Base-by-base conservation (phyloP, 1,140 invertebrate species). In the Drosophila eugracilis region DNA sequence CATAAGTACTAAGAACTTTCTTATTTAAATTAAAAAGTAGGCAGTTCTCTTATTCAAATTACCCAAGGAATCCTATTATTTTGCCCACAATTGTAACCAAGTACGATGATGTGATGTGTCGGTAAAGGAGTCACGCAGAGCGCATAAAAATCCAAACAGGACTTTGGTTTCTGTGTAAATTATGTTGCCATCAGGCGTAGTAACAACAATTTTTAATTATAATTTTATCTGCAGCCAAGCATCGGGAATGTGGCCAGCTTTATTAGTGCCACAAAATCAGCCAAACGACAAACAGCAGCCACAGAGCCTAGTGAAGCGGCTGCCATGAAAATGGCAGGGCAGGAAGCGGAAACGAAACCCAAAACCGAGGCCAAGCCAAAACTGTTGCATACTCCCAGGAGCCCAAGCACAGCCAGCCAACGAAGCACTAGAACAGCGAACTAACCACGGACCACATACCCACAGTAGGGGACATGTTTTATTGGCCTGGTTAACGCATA, bases 151-250 rank as follows among this genome's bases (percentile, higher is more conserved):
- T 69, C 74, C 70, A 58, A 83, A 78, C 63, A 78, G 71, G 60
- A 75, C 63, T 88, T 86, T 65, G 47, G 60, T 78, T 73, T 60
- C 60, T 69, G 49, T 42, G 63, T 58, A 62, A 77, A 77, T 88
- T 71, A 78, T 88, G 78, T 50, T 53, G 60, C 47, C 62, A 28
- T 15, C 52, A 45, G 34, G 59, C 15, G 5, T 28, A 52, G 22
- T 17, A 66, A 74, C 59, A 86, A 53, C 57, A 41, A 37, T 86
- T 86, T 88, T 86, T 86, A 88, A 86, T 86, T 86, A 88, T 83
- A 83, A 60, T 86, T 88, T 88, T 83, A 83, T 88, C 74, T 83
- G 47, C 54, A 86, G 57, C 60, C 44, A 14, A 75, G 79, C 59
- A 77, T 74, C 55, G 53, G 48, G 32, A 34, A 28, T 34, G 42